These are phyloP conservation scores for Anarhynchus alexandrinus DNA, from an alignment of 2,113 vertebrate species.

Conservation along the genomic window DNA sequence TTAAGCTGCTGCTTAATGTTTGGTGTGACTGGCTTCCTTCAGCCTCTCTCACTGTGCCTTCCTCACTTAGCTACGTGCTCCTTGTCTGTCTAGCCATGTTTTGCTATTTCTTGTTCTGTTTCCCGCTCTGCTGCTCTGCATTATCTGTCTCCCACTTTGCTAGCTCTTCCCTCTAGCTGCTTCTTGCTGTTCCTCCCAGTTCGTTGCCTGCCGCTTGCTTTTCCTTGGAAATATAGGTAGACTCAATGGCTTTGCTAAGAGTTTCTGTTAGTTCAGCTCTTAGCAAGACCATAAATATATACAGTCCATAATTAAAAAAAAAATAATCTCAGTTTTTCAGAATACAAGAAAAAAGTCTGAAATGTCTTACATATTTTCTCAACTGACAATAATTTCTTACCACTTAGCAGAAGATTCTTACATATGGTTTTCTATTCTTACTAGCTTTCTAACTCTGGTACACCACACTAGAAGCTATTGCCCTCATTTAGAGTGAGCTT, in stretches of 20 bases:
- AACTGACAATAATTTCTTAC: not conserved
- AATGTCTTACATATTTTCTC: not conserved
- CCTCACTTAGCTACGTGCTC: not conserved
- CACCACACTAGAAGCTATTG: not conserved
- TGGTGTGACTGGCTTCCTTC: not conserved
- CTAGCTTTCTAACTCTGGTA: not conserved
- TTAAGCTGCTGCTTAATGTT: not conserved
- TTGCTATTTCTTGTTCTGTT: not conserved
- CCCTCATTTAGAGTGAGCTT: not conserved
- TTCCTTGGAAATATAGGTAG: not conserved
- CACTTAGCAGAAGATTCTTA: not conserved
- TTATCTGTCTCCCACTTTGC: not conserved
- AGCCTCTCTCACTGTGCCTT: not conserved
- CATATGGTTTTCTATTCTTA: not conserved
- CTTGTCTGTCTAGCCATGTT: not conserved
- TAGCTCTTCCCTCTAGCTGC: not conserved
- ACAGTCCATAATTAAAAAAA: not conserved
- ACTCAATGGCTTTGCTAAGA: not conserved
- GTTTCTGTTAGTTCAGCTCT: not conserved
- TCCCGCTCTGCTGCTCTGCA: not conserved
- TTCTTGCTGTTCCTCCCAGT: not conserved
- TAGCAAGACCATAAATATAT: not conserved
- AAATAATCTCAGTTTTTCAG: not conserved
- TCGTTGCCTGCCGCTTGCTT: not conserved
- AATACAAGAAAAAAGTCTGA: not conserved